Percentiles rank a stretch among this genome's conserved stretches.
Conservation (phyloP, 2,113 vertebrate genomes). For the Rhinopomastus cyanomelas region DNA sequence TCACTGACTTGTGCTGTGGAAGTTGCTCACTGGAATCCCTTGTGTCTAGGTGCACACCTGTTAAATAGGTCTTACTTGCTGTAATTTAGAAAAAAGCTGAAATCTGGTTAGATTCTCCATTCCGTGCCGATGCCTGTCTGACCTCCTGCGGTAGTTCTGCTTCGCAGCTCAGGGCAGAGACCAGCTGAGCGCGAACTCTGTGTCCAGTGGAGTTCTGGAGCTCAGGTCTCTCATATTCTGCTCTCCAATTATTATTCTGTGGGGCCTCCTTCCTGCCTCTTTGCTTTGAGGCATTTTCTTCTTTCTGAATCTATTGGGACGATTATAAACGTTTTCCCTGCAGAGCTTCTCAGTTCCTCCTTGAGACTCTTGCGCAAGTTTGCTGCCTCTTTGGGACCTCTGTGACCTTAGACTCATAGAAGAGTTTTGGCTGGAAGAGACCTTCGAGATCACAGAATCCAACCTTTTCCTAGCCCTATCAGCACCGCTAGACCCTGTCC, state of each 20-base stretch:
- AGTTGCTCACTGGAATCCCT: background rate
- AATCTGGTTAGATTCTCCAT: background rate
- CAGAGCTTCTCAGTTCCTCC: background rate
- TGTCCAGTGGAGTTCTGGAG: background rate
- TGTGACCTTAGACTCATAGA: background rate
- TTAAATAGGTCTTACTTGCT: background rate
- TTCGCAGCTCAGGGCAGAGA: background rate
- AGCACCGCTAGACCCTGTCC: too few relatives aligned
- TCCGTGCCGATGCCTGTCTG: background rate
- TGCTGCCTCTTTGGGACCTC: background rate
- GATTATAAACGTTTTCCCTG: background rate
- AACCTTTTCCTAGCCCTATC: too few relatives aligned
- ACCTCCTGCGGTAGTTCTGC: background rate
- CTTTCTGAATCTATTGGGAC: background rate
- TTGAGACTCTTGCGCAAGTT: background rate
- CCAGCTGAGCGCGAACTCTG: background rate
- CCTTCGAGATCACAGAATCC: too few relatives aligned
- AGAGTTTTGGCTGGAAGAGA: too few relatives aligned
- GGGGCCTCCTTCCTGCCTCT: background rate
- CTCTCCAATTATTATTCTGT: fast-evolving
- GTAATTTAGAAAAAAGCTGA: background rate
- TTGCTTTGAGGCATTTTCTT: background rate
- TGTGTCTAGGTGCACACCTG: background rate
- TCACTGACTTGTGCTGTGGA: background rate
- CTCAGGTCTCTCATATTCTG: background rate